Evolutionary conservation across 2,113 vertebrate genomes (phyloP), one percentile per base, ranked within the genome.

Genomic region (Grus americana): DNA sequence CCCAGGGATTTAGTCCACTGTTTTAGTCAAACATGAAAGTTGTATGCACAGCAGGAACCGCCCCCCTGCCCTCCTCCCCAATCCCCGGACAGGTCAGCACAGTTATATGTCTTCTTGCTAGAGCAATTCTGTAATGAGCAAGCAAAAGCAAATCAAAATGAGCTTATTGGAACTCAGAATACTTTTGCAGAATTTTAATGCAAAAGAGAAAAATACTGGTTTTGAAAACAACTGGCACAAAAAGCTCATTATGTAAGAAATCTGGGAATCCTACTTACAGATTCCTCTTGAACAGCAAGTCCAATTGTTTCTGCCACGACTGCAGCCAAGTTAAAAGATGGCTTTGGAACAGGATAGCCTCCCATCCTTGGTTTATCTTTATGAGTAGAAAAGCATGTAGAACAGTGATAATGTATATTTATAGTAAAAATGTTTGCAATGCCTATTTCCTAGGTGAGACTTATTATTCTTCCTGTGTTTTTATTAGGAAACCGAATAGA

Each of bases 241-340:
- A 82, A 86, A 82, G 13, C 26, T 47, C 11, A 18, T 59, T 49
- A 47, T 24, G 21, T 30, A 66, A 61, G 55, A 84, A 74, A 67
- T 54, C 30, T 72, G 50, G 73, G 88, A 71, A 67, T 44, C 88
- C 40, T 88, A 98, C 98, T 98, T 97, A 99, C 99, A 96, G 95
- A 92, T 55, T 98, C 98, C 36, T 98, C 97, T 86, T 87, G 81
- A 94, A 97, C 86, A 71, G 97, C 96, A 74, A 99, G 91, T 59
- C 83, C 97, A 93, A 99, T 99, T 16, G 99, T 99, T 98, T 99
- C 99, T 94, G 98, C 98, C 26, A 99, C 97, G 9, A 98, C 97
- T 46, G 97, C 95, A 94, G 97, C 95, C 93, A 98, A 96, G 79
- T 98, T 98, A 96, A 98, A 98, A 89, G 97, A 86, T 26, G 98